A percentile compares a stretch with the other conserved stretches of the same genome.
Evolutionary conservation across 2,888 invertebrate species (phyloP).

Genomic region (Mylabris sibirica): DNA sequence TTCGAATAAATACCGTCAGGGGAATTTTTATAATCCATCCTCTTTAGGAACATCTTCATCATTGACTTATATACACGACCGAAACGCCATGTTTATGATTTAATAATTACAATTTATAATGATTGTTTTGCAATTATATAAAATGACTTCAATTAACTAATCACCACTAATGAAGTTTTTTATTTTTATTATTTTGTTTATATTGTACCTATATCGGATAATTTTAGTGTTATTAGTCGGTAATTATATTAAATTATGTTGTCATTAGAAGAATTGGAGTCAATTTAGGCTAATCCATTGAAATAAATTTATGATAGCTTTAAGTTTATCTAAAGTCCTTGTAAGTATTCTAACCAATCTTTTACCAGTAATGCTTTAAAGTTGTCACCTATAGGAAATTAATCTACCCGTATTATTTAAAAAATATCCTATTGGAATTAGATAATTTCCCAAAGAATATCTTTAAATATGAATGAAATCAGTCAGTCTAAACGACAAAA

Average conservation of each 20-base stretch:
- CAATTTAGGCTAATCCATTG: neutral
- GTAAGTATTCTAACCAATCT: neutral
- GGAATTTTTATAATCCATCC: conserved; percentile 6
- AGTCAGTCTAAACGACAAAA: neutral
- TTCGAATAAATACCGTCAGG: neutral
- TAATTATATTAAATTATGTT: neutral
- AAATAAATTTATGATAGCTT: neutral
- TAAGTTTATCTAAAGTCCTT: neutral
- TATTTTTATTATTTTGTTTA: neutral
- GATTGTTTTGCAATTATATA: neutral
- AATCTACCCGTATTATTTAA: neutral
- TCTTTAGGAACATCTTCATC: neutral
- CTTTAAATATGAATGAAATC: neutral
- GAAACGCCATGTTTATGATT: neutral
- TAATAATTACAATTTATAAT: neutral
- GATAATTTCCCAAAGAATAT: no score
- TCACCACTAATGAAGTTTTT: conserved; percentile 2
- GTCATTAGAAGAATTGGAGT: neutral
- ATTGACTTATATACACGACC: neutral
- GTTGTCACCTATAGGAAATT: neutral
- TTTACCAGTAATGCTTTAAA: neutral
- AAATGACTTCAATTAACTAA: conserved; percentile 1
- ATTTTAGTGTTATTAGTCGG: neutral
- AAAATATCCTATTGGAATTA: no score
- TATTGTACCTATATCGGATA: neutral